Base-by-base conservation (phyloP, 2,797 vertebrate species). In the Neosalanx taihuensis region DNA sequence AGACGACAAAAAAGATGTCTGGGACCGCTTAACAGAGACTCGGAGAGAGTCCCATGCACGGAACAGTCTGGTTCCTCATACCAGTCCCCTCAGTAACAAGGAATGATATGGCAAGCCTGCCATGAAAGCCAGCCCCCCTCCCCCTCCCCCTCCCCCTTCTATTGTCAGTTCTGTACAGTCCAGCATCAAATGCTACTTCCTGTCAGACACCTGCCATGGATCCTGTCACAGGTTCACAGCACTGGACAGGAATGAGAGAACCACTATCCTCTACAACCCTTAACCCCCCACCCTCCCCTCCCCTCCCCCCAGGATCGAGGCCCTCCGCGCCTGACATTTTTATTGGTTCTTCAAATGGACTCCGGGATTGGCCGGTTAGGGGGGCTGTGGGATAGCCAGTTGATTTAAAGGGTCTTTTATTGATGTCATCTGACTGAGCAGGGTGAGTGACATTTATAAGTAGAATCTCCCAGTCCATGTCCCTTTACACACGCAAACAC, bases 391-490 rank as follows among this genome's bases (percentile, higher is more conserved):
- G 64, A 41, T 6, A 41, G 60, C 57, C 13, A 69, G 4, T 49
- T 83, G 83, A 87, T 86, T 84, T 84, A 87, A 69, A 71, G 59
- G 64, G 37, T 67, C 72, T 84, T 85, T 85, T 85, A 86, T 85
- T 69, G 73, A 82, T 79, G 81, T 85, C 80, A 87, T 80, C 80
- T 76, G 74, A 58, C 66, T 70, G 72, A 79, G 70, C 79, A 69
- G 74, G 75, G 83, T 86, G 86, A 86, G 49, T 82, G 84, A 82
- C 83, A 82, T 84, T 87, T 87, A 86, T 83, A 86, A 79, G 84
- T 81, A 81, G 80, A 80, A 76, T 83, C 72, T 67, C 63, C 72
- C 67, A 58, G 69, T 71, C 70, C 73, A 69, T 69, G 18, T 56
- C 17, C 18, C 17, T 56, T n/a, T 56, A 60, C 58, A 60, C 58